Conservation (phyloP, 2,888 invertebrate species). For the Eristalis tenax region DNA sequence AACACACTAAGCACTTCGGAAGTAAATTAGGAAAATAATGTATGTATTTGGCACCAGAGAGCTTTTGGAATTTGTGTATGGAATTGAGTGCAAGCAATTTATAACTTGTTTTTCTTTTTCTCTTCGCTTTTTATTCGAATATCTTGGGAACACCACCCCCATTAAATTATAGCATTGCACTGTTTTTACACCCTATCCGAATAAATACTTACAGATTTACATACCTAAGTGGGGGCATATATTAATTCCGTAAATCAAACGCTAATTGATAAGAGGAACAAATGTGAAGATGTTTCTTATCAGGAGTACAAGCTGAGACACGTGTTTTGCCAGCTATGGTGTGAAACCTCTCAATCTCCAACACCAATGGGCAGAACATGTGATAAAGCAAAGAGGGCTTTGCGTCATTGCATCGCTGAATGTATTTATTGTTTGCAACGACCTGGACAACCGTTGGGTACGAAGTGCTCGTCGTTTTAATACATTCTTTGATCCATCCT, state of each 20-base stretch:
- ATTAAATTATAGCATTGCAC: too few species aligned
- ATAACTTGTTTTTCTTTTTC: neutral
- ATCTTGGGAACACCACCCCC: neutral
- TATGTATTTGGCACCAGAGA: neutral
- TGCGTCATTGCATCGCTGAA: neutral
- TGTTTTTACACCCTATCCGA: constrained; percentile 1
- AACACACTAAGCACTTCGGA: neutral
- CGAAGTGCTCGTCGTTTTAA: too few species aligned
- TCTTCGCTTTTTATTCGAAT: neutral
- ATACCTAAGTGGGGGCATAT: neutral
- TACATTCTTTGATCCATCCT: too few species aligned
- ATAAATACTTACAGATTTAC: neutral
- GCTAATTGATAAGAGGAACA: constrained; percentile 28
- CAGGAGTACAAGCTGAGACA: constrained; percentile 6
- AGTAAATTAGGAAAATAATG: neutral
- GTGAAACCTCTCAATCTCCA: constrained; percentile 35
- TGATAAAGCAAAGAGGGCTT: constrained; percentile 21
- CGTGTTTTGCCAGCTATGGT: constrained; percentile 39
- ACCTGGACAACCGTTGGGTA: too few species aligned
- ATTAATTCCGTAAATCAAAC: constrained; percentile 9
- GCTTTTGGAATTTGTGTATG: neutral
- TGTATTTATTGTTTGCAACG: constrained; percentile 4
- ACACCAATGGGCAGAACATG: neutral
- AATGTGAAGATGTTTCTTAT: constrained; percentile 33
- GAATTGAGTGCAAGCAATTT: neutral